Base-by-base conservation (phyloP, 64 coral and sea anemone species). In the Montipora efflorescens region DNA sequence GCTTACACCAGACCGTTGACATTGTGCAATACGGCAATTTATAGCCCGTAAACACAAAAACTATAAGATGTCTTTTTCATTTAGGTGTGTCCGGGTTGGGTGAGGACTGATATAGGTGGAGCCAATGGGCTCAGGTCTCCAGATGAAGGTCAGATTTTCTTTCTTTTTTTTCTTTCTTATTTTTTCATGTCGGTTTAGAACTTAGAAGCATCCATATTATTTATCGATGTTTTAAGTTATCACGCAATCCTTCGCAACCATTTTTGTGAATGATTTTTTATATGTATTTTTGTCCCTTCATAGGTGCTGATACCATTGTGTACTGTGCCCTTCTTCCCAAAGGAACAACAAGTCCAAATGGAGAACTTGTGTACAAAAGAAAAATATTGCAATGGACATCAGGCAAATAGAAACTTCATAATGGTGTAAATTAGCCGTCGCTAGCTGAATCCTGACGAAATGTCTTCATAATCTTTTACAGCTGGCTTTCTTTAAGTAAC, bases 41-140 rank as follows among this genome's bases (percentile, higher is more conserved):
- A 28, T 28, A 28, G 28, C 1, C 28, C 28, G 28, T 28, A 28
- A 1, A 1, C 28, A 28, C 28, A 28, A 55, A 55, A 64, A 64
- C 13, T 1, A 64, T 12, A 12, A 14, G 0, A 0, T 67, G 8
- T 12, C 19, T n/a, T 18, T 18, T 11, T 22, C 1, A 55, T 88
- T 22, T 81, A 94, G 95, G 82, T 94, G 7, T 94, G 95, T 94
- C 95, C 95, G 18, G 95, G 95, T 22, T 97, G 95, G 95, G 94
- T 93, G 10, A 61, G 47, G 77, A 97, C 95, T 14, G 92, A 97
- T 51, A 79, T 97, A 68, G 95, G 95, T 90, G 95, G 95, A 49
- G 62, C 44, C 43, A 25, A 9, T 53, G 95, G 92, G 3, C 49
- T 45, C 3, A 48, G 82, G 23, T 75, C 88, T 55, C 69, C 83